These are phyloP conservation scores for Apocheima hispidaria DNA, from an alignment of 2,888 invertebrate genomes.

Conservation along the genomic window DNA sequence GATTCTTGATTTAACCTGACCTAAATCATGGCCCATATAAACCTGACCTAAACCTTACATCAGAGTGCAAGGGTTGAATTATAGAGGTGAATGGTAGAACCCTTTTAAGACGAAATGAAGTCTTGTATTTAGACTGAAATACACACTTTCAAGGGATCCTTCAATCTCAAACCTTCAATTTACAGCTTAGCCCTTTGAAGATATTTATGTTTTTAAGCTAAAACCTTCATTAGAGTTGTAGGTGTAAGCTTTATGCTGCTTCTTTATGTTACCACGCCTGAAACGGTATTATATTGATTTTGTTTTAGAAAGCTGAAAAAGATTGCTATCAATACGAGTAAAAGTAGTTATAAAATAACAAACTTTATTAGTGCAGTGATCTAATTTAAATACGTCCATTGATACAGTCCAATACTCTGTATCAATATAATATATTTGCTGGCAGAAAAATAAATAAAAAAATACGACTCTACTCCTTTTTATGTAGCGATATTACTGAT, in stretches of 20 bases:
- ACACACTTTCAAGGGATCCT: neutral
- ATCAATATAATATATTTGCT: too few relatives aligned
- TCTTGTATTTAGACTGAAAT: neutral
- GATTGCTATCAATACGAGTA: too few relatives aligned
- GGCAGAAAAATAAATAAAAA: too few relatives aligned
- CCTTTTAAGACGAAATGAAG: constrained; percentile 13
- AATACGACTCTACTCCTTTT: too few relatives aligned
- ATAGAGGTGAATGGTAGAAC: constrained; percentile 7
- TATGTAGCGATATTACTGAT: too few relatives aligned
- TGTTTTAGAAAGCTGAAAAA: too few relatives aligned
- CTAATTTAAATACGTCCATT: too few relatives aligned
- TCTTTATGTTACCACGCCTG: too few relatives aligned
- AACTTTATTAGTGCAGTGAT: too few relatives aligned
- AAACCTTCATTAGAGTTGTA: neutral
- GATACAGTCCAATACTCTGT: too few relatives aligned
- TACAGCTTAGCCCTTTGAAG: neutral
- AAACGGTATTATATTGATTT: neutral
- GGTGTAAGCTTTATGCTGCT: neutral
- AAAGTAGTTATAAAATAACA: too few relatives aligned
- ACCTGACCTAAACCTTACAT: constrained; percentile 7
- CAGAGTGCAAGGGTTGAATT: neutral
- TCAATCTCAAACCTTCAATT: neutral
- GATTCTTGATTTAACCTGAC: constrained; percentile 9
- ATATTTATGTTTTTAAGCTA: neutral
- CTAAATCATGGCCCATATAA: constrained; percentile 3